Percentiles rank a stretch among this genome's conserved stretches.
Conservation (phyloP, 2,113 vertebrate species). For the Sorex fumeus region DNA sequence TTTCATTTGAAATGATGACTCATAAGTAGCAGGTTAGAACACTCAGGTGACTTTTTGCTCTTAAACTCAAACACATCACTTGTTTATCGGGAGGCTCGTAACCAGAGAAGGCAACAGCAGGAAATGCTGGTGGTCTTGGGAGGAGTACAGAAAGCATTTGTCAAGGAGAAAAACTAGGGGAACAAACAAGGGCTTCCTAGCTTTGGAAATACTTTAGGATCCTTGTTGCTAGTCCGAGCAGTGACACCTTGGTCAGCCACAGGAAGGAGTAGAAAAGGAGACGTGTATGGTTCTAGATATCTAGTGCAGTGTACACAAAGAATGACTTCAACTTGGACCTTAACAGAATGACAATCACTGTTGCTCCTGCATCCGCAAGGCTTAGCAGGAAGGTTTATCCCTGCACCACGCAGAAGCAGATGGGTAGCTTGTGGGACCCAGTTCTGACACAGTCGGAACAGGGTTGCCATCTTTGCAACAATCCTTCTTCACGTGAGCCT, state of each 20-base stretch:
- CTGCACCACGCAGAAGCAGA: neutral
- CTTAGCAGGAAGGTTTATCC: neutral
- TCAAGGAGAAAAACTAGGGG: neutral
- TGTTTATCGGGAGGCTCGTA: neutral
- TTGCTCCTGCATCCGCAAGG: neutral
- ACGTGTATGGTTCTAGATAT: constrained; percentile 15
- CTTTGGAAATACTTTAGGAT: neutral
- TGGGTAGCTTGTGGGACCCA: neutral
- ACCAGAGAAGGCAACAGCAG: neutral
- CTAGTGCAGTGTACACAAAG: neutral
- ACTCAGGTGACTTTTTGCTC: neutral
- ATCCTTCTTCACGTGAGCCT: neutral
- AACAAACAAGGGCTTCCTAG: neutral
- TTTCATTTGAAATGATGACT: neutral
- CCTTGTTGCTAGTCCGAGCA: neutral
- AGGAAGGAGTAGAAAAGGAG: neutral
- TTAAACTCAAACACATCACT: neutral
- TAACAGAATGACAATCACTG: neutral
- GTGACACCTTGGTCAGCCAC: neutral
- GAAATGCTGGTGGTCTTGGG: neutral
- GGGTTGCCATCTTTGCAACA: neutral
- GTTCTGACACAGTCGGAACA: neutral
- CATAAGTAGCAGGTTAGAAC: neutral
- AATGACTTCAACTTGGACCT: constrained; percentile 22
- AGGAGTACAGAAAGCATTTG: neutral